Evolutionary conservation across 2,797 vertebrate genomes (phyloP).

Genomic region (Linurgus olivaceus): DNA sequence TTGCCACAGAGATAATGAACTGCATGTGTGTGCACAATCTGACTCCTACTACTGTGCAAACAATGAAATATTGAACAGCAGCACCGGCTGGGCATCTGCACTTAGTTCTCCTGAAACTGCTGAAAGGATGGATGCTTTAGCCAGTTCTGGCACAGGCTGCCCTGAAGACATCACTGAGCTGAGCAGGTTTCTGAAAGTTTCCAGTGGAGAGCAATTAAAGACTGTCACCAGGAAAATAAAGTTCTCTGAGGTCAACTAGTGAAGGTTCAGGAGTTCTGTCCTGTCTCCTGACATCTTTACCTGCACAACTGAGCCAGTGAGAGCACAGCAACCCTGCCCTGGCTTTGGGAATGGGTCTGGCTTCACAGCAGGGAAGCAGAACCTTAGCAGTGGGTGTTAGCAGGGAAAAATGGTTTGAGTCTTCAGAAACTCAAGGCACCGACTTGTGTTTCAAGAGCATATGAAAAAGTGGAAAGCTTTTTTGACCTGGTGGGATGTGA

Average conservation of each 20-base stretch:
- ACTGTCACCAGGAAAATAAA: neutral
- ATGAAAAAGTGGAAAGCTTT: neutral
- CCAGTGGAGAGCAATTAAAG: neutral
- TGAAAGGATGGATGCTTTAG: neutral
- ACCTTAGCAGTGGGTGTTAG: neutral
- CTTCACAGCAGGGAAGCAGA: neutral
- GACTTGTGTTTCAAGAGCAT: neutral
- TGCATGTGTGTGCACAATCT: neutral
- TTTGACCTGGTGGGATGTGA: neutral
- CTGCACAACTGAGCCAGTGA: neutral
- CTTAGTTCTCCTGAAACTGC: neutral
- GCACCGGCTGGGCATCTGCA: neutral
- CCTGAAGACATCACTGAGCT: neutral
- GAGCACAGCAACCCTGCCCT: neutral
- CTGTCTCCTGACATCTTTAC: neutral
- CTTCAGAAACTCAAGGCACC: neutral
- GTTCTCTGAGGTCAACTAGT: neutral
- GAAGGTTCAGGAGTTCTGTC: neutral
- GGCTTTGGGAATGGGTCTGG: neutral
- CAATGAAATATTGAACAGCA: neutral
- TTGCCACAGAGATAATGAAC: neutral
- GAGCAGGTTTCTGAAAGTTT: neutral
- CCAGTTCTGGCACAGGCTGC: neutral
- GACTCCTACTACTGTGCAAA: constrained; percentile 5
- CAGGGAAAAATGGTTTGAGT: neutral